These are phyloP conservation scores for Achroia grisella DNA, from an alignment of 1,140 invertebrate species.

Conservation along the genomic window DNA sequence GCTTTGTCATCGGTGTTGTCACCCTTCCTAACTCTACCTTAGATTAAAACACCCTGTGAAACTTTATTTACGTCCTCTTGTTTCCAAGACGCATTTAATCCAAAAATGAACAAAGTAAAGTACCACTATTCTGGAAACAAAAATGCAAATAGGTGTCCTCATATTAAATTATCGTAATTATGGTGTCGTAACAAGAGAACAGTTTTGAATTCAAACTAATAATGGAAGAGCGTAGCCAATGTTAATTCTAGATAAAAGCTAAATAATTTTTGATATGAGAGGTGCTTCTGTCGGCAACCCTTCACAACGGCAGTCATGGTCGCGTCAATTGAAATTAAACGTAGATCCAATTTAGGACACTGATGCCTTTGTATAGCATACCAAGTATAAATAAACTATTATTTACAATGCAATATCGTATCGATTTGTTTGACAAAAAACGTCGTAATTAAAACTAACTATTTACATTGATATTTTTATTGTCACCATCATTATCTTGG, in stretches of 20 bases:
- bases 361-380: slow-evolving; percentile 14
- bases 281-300: slow-evolving; percentile 5
- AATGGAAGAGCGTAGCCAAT: no score
- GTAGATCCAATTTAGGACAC: not conserved
- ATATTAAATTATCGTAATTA: not conserved
- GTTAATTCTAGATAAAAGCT: slow-evolving; percentile 1
- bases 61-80: slow-evolving; percentile 27
- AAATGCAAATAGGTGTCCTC: slow-evolving; percentile 5
- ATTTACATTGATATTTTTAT: slow-evolving; percentile 70
- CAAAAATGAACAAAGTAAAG: slow-evolving; percentile 6
- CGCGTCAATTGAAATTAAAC: slow-evolving; percentile 12
- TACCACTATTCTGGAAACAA: not conserved
- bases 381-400: slow-evolving; percentile 38
- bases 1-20: slow-evolving; percentile 14
- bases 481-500: slow-evolving; percentile 64
- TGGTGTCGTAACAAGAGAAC: no score
- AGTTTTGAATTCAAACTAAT: not conserved
- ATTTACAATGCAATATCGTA: slow-evolving; percentile 23
- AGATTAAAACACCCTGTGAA: slow-evolving; percentile 68
- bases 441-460: slow-evolving; percentile 58
- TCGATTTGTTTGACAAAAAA: slow-evolving; percentile 27
- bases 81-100: slow-evolving; percentile 13
- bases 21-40: slow-evolving; percentile 62
- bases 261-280: slow-evolving; percentile 51
- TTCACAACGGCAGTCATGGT: not conserved